phyloP scores from a whole-genome alignment of 2,797 vertebrate genomes.

The Enteromius treurensis region DNA sequence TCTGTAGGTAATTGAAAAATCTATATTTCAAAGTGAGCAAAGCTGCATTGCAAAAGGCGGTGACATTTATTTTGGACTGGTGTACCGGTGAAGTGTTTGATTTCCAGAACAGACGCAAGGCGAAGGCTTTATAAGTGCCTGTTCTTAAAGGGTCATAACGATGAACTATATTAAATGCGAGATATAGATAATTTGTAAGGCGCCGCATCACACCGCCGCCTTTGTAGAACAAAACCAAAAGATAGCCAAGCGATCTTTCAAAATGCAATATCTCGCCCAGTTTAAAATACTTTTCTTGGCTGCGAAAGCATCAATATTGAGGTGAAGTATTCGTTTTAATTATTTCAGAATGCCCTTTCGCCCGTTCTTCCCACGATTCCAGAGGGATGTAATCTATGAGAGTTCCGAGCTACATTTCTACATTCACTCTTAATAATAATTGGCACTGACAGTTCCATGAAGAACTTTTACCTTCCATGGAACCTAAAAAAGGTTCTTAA shows the following conservation, averaged over 20 bases:
- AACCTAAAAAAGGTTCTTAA: not conserved
- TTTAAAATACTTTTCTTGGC: slow-evolving; percentile 13
- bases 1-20: slow-evolving; percentile 58
- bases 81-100: slow-evolving; percentile 35
- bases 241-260: slow-evolving; percentile 10
- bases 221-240: slow-evolving; percentile 27
- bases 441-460: not conserved
- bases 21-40: slow-evolving; percentile 58
- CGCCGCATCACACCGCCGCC: not conserved
- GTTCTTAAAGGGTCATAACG: slow-evolving; percentile 25
- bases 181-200: slow-evolving; percentile 15
- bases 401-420: slow-evolving; percentile 5
- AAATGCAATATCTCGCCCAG: slow-evolving; percentile 11
- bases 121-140: slow-evolving; percentile 1
- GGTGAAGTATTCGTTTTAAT: slow-evolving; percentile 19
- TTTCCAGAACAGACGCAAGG: slow-evolving; percentile 13
- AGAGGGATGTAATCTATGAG: slow-evolving; percentile 4
- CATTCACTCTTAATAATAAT: slow-evolving; percentile 13
- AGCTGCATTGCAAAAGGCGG: slow-evolving; percentile 48
- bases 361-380: not conserved
- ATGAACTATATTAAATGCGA: slow-evolving; percentile 38
- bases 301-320: not conserved
- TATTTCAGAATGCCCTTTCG: slow-evolving; percentile 16
- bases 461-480: not conserved
- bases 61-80: slow-evolving; percentile 56